Percentiles rank a stretch among this genome's conserved stretches.
Evolutionary conservation across 2,113 vertebrate species (phyloP).

Genomic region (Prolemur simus): DNA sequence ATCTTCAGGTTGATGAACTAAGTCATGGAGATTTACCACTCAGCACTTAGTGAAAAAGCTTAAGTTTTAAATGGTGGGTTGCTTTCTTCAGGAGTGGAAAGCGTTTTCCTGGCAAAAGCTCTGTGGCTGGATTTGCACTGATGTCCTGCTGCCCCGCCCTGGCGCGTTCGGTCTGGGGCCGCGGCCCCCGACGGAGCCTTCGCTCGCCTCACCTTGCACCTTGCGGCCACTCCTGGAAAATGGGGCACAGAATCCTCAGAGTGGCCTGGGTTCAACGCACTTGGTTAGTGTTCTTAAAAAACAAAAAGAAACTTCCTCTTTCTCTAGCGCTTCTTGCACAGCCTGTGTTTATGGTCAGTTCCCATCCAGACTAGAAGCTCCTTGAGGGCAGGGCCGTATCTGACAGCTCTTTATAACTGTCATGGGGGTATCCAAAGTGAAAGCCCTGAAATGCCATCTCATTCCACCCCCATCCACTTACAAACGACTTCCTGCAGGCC

Average conservation of each 20-base stretch:
- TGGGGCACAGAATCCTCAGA: neutral
- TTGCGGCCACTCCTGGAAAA: too few species aligned
- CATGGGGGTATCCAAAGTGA: rapidly evolving
- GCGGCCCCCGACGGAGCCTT: neutral
- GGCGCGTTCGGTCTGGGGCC: rapidly evolving
- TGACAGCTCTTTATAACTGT: neutral
- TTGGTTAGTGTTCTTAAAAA: neutral
- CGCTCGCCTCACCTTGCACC: too few species aligned
- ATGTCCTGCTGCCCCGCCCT: too few species aligned
- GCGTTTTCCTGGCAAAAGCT: neutral
- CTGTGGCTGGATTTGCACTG: neutral
- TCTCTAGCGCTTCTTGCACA: rapidly evolving
- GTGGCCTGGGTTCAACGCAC: neutral
- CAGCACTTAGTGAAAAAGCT: neutral
- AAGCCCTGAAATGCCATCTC: neutral
- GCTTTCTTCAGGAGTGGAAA: neutral
- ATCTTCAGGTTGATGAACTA: slow-evolving; percentile 28
- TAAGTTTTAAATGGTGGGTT: neutral
- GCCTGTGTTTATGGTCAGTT: neutral
- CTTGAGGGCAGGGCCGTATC: neutral
- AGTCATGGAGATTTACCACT: neutral
- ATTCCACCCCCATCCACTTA: neutral
- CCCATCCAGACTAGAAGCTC: neutral
- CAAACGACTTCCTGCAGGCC: neutral
- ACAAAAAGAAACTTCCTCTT: rapidly evolving